phyloP scores from a whole-genome alignment of 2,797 vertebrate genomes.

The Morus bassanus region DNA sequence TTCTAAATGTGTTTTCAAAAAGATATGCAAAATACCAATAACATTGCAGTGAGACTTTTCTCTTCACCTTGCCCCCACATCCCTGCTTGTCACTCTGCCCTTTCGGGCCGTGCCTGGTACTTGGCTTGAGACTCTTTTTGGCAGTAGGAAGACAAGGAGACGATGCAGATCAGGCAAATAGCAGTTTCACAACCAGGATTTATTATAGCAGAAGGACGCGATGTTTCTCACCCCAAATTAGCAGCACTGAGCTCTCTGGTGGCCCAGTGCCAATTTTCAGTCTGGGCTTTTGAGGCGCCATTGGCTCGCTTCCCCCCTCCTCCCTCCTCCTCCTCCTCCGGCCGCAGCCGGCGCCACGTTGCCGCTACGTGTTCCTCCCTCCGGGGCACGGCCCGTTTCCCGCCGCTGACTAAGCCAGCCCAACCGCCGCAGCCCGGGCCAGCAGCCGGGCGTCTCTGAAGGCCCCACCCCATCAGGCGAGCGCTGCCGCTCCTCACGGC shows the following conservation, averaged over 20 bases:
- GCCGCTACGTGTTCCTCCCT: not conserved
- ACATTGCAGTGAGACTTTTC: not conserved
- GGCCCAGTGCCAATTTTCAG: rapidly evolving
- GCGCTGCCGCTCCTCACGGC: not conserved
- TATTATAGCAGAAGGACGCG: rapidly evolving
- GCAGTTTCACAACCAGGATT: not conserved
- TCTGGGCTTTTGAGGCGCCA: not conserved
- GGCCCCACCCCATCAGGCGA: not conserved
- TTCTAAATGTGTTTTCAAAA: not conserved
- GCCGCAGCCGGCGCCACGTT: not conserved
- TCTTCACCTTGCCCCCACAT: not conserved
- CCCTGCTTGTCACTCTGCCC: not conserved
- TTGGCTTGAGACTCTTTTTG: not conserved
- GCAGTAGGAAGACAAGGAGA: not conserved
- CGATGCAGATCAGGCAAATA: not conserved
- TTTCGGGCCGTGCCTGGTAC: rapidly evolving
- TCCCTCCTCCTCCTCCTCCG: too few relatives aligned
- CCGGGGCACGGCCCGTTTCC: not conserved
- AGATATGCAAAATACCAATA: not conserved
- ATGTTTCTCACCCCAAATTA: rapidly evolving
- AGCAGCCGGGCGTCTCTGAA: not conserved
- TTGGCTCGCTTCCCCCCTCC: too few relatives aligned
- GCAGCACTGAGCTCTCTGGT: not conserved
- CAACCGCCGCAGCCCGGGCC: not conserved
- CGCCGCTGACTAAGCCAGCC: not conserved